phyloP scores from a whole-genome alignment of 2,888 invertebrate genomes.

The Bellardia pandia region DNA sequence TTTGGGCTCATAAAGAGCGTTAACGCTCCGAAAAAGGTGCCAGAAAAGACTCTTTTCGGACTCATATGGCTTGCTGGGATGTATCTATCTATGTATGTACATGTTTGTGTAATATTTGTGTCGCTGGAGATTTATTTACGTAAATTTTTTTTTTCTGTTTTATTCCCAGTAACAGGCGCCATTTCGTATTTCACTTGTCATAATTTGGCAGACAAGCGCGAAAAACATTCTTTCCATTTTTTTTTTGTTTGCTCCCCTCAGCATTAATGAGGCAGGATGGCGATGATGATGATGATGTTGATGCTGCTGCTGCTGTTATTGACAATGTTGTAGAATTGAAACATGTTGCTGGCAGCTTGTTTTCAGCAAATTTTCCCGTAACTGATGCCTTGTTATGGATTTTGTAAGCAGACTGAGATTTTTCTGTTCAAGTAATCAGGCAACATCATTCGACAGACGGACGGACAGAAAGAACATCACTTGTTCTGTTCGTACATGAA shows the following conservation, averaged over 20 bases:
- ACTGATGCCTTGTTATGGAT: constrained; percentile 67
- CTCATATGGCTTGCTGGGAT: too few species aligned
- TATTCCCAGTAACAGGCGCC: constrained; percentile 66
- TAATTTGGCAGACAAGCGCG: constrained; percentile 75
- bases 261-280: constrained; percentile 6
- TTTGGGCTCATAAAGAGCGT: too few species aligned
- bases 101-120: constrained; percentile 64
- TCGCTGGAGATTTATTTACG: constrained; percentile 61
- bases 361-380: constrained; percentile 56
- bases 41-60: too few species aligned
- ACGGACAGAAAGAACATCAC: constrained; percentile 20
- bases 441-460: constrained; percentile 53
- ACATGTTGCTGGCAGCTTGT: constrained; percentile 59
- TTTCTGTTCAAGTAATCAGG: constrained; percentile 67
- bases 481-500: constrained; percentile 47
- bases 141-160: constrained; percentile 11
- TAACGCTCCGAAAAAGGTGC: too few species aligned
- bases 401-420: constrained; percentile 66
- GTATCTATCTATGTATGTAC: constrained; percentile 11
- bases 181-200: constrained; percentile 73
- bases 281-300: neutral
- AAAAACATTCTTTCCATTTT: constrained; percentile 67
- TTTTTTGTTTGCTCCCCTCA: neutral
- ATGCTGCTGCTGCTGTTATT: constrained; percentile 52
- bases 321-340: constrained; percentile 55